These are phyloP conservation scores for Irena cyanogastra DNA, from an alignment of 2,113 vertebrate genomes.

Conservation along the genomic window DNA sequence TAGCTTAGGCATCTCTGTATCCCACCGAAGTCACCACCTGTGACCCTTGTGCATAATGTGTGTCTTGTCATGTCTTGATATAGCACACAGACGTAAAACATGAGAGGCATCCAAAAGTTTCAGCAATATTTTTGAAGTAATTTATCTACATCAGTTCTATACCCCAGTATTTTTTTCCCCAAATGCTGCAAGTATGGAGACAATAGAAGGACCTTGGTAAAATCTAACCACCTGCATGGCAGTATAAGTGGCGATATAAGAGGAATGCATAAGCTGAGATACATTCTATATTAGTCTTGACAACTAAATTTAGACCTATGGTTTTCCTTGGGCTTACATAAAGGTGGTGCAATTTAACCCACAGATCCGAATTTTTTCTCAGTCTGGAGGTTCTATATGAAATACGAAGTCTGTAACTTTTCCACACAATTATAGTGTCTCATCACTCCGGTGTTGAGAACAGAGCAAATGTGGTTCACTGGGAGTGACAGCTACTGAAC, in stretches of 20 bases:
- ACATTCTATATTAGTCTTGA: background rate
- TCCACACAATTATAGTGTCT: accelerated
- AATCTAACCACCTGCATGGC: background rate
- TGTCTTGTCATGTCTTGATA: background rate
- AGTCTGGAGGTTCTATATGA: background rate
- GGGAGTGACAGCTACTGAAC: background rate
- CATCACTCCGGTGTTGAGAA: background rate
- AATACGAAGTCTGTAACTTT: background rate
- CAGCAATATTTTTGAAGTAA: background rate
- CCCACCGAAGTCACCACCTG: accelerated
- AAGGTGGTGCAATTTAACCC: background rate
- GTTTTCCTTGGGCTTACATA: background rate
- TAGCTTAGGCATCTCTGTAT: background rate
- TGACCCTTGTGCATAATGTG: background rate
- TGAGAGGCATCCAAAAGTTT: background rate
- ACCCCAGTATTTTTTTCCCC: background rate
- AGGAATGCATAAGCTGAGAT: background rate
- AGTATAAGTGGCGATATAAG: background rate
- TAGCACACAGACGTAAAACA: background rate
- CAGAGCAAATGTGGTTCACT: accelerated
- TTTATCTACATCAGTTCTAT: background rate
- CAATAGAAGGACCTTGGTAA: background rate
- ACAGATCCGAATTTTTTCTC: background rate
- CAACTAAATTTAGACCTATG: background rate
- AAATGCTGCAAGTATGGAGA: background rate